Base-by-base conservation (phyloP, 2,113 vertebrate species). In the Gymnogyps californianus region DNA sequence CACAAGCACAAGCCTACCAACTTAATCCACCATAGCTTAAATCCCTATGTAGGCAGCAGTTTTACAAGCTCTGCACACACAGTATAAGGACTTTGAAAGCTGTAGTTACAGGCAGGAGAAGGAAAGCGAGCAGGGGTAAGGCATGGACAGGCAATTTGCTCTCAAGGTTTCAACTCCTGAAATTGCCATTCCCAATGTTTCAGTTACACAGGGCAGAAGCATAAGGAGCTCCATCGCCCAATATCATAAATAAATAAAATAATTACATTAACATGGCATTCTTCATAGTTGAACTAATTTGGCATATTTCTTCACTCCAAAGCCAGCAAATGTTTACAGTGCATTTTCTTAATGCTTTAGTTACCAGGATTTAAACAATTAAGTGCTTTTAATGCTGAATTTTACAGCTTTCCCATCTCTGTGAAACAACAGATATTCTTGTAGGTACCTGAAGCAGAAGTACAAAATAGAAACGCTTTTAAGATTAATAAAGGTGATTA, bases 41-140 rank as follows among this genome's bases (percentile, higher is more conserved):
- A 74, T 11, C 59, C 29, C 67, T 38, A 1, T 1, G 4, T 1
- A 74, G 69, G 38, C 0, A 5, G 40, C 54, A 57, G 59, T 18
- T 49, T 78, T 29, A 44, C 31, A 31, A 67, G 66, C 51, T 70
- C 34, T 7, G 17, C 16, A 15, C 14, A n/a, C 42, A n/a, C 0
- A 36, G 19, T 12, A 3, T 2, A 36, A 85, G 57, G 83, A 75
- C 57, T 83, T 36, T 13, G 61, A 71, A 25, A 90, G 57, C 13
- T 54, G 46, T 12, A 72, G 22, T 28, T 74, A 40, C 13, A 49
- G 40, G 34, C 20, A 52, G 29, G 8, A 83, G 54, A 86, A 66
- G 11, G 31, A 86, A 86, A 81, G 24, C 2, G 1, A 80, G 17
- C 40, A 47, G n/a, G 16, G 11, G 14, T 11, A 55, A 76, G 11